Conservation (phyloP, 2,797 vertebrate species). For the Poecilia picta region DNA sequence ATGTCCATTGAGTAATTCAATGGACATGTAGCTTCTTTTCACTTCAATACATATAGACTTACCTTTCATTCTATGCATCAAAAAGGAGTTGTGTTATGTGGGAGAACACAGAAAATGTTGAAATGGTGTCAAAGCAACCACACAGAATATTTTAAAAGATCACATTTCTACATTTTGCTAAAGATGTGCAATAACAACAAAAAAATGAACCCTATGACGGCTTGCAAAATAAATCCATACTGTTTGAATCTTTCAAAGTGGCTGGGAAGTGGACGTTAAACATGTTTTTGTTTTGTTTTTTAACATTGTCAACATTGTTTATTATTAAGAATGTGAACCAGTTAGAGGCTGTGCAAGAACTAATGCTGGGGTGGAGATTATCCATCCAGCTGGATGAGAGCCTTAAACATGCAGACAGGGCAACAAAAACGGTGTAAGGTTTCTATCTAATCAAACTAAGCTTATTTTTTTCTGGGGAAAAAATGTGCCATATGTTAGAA, state of each 20-base stretch:
- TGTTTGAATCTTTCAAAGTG: background rate
- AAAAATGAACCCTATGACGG: background rate
- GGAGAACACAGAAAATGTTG: slow-evolving; percentile 41
- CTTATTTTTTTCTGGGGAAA: background rate
- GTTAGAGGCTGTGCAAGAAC: background rate
- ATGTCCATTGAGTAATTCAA: slow-evolving; percentile 38
- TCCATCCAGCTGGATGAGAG: background rate
- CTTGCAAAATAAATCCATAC: background rate
- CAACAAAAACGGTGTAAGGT: background rate
- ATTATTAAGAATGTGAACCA: background rate
- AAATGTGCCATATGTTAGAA: background rate
- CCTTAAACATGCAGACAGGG: background rate
- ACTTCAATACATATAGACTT: slow-evolving; percentile 53
- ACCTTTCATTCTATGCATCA: slow-evolving; percentile 58
- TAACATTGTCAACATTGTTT: background rate
- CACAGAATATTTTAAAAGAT: slow-evolving; percentile 40
- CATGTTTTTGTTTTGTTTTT: background rate
- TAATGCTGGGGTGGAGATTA: background rate
- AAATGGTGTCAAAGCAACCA: slow-evolving; percentile 38
- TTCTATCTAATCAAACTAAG: background rate
- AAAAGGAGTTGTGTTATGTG: slow-evolving; percentile 59
- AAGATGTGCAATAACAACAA: slow-evolving; percentile 7
- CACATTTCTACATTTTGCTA: slow-evolving; percentile 44
- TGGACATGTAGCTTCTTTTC: slow-evolving; percentile 44
- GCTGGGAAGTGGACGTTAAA: background rate